Percentiles rank a stretch among this genome's conserved stretches.
Conservation (phyloP, 2,113 vertebrate genomes). For the Calonectris borealis region DNA sequence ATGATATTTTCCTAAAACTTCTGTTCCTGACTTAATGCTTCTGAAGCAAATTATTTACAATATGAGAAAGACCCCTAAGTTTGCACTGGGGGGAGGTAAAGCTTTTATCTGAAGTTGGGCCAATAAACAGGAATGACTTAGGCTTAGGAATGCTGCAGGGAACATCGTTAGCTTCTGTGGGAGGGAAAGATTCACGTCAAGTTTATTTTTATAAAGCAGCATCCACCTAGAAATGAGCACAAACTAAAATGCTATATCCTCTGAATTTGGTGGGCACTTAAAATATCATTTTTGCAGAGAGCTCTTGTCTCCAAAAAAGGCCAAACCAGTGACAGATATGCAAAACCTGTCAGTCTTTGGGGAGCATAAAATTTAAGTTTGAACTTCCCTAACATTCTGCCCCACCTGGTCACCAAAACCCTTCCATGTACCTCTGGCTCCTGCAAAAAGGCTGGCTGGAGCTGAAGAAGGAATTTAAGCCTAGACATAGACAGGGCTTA, state of each 20-base stretch:
- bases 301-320: not conserved
- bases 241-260: not conserved
- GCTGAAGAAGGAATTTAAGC: not conserved
- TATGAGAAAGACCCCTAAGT: not conserved
- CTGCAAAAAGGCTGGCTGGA: not conserved
- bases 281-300: not conserved
- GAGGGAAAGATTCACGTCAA: constrained; percentile 24
- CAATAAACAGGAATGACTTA: constrained; percentile 7
- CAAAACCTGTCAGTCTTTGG: not conserved
- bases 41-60: not conserved
- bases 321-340: not conserved
- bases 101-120: not conserved
- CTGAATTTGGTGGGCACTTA: not conserved
- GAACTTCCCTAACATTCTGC: not conserved
- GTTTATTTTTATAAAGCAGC: constrained; percentile 48
- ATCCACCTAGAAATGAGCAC: constrained; percentile 31
- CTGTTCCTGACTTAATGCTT: not conserved
- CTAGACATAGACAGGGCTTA: not conserved
- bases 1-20: not conserved
- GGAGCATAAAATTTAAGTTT: not conserved
- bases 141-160: not conserved
- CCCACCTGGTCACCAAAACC: not conserved
- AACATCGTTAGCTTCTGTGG: constrained; percentile 9
- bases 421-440: not conserved
- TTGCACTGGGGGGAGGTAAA: not conserved